Base-by-base conservation (phyloP, 2,888 invertebrate genomes). In the Pegoplata infirma region DNA sequence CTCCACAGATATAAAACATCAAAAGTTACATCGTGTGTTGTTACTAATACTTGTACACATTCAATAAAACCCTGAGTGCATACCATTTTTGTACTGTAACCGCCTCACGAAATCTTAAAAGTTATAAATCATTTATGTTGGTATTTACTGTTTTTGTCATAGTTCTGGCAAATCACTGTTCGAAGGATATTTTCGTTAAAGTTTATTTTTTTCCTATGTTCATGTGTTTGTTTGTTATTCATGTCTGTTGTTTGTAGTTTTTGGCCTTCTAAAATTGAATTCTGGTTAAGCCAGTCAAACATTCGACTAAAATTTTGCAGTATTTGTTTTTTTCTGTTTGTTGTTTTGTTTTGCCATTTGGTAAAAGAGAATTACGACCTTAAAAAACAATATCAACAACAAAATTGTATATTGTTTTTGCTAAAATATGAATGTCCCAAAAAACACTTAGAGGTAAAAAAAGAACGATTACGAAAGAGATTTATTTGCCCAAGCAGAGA, bases 101-200 rank as follows among this genome's bases (percentile, higher is more conserved):
- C 16, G 10, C 10, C 23, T 53, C 4, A 14, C 23, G n/a, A 79
- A 74, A 79, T 75, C 71, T 58, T 75, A 61, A 28, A 56, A 63
- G 59, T 71, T 58, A 67, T 79, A 79, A 79, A 79, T 79, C 79
- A 79, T 75, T 71, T 75, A 19, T 67, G 69, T 71, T 66, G 66
- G 74, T 69, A 67, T 74, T 74, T 58, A 23, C 63, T 51, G 63
- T 73, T 77, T 73, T 69, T 74, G 75, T 67, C 71, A 66, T 47
- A 71, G 21, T 66, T 14, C 53, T 61, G 71, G 56, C 71, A 75
- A 75, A 79, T 75, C 78, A 75, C 66, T 66, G 61, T 67, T 79
- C 55, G 55, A 61, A 75, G 69, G 61, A 71, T 75, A 28, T 74
- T 55, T 61, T 56, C 3, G 66, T 56, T 61, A 51, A 67, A 69